Percentiles rank a stretch among this genome's conserved stretches.
phyloP scores from a whole-genome alignment of 2,113 vertebrate genomes.

The Zosterops lateralis region DNA sequence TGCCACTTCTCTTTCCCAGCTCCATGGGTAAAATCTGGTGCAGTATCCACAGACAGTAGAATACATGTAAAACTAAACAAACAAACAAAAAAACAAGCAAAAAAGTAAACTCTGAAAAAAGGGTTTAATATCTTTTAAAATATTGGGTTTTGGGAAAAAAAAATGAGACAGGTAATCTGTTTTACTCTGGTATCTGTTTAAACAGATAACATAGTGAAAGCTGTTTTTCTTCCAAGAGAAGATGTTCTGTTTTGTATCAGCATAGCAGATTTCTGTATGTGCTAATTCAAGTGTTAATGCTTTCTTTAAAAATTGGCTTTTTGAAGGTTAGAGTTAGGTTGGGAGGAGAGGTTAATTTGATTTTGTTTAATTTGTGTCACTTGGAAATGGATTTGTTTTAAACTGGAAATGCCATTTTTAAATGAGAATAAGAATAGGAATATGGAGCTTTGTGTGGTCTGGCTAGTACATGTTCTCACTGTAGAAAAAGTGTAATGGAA shows the following conservation, averaged over 20 bases:
- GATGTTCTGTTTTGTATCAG: neutral
- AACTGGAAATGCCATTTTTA: neutral
- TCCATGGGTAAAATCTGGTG: neutral
- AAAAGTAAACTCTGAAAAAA: neutral
- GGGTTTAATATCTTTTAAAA: neutral
- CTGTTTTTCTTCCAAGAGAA: neutral
- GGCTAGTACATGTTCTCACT: neutral
- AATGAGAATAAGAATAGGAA: neutral
- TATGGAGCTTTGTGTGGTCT: conserved; percentile 4
- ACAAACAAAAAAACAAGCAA: rapidly evolving
- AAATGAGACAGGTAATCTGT: neutral
- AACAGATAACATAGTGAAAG: neutral
- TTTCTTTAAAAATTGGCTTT: neutral
- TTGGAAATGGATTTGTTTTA: neutral
- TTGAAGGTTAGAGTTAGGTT: neutral
- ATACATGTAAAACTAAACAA: neutral
- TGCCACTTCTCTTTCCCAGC: neutral
- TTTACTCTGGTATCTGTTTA: neutral
- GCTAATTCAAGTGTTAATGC: neutral
- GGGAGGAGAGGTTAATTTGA: neutral
- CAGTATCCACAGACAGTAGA: neutral
- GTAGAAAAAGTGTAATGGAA: neutral
- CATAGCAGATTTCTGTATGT: neutral
- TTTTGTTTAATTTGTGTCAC: neutral
- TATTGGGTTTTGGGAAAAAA: neutral